These are phyloP conservation scores for Brenthis hecate DNA, from an alignment of 2,888 invertebrate genomes.

Conservation along the genomic window DNA sequence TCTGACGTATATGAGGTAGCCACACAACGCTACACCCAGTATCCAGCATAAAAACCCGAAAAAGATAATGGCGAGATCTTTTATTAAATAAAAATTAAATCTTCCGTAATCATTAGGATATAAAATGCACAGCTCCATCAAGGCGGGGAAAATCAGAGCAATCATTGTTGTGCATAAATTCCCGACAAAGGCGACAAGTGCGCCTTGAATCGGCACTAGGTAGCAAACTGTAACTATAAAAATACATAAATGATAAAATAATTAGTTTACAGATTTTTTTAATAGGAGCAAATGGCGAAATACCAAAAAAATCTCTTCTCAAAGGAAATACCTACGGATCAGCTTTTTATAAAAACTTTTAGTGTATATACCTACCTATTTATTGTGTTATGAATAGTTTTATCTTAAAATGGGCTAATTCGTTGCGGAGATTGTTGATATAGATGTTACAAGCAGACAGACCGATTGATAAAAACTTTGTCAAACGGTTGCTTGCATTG, in stretches of 20 bases:
- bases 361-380: too few relatives aligned
- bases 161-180: conserved; percentile 60
- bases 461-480: too few relatives aligned
- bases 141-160: conserved; percentile 59
- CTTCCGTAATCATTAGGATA: conserved; percentile 58
- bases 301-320: too few relatives aligned
- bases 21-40: conserved; percentile 51
- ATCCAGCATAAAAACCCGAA: conserved; percentile 48
- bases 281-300: neutral
- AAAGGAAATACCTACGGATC: too few relatives aligned
- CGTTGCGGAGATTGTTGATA: too few relatives aligned
- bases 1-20: conserved; percentile 55
- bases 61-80: conserved; percentile 50
- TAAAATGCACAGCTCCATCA: conserved; percentile 61
- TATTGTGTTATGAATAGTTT: too few relatives aligned
- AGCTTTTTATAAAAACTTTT: too few relatives aligned
- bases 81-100: conserved; percentile 49
- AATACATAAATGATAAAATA: neutral
- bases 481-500: too few relatives aligned
- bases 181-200: conserved; percentile 64
- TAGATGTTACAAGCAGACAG: too few relatives aligned
- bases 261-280: neutral
- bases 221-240: conserved; percentile 60
- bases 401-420: too few relatives aligned
- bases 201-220: conserved; percentile 59